Percentiles rank a stretch among this genome's conserved stretches.
phyloP scores from a whole-genome alignment of 2,113 vertebrate species.

The Calyptomena viridis region DNA sequence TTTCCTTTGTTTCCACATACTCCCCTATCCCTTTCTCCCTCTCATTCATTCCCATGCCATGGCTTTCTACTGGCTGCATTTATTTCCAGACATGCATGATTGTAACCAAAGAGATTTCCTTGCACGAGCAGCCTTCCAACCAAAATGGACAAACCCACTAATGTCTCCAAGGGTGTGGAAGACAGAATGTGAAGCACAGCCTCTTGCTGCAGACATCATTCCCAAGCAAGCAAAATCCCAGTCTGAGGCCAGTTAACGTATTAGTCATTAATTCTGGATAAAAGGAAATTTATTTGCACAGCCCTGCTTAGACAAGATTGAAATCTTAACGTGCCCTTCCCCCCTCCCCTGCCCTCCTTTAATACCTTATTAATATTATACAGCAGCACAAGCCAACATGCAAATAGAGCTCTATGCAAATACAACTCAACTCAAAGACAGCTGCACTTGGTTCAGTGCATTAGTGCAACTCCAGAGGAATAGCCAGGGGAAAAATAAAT shows the following conservation, averaged over 20 bases:
- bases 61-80: not conserved
- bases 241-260: not conserved
- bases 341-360: conserved; percentile 13
- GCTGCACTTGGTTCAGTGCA: not conserved
- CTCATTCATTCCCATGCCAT: not conserved
- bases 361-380: conserved; percentile 60
- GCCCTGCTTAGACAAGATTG: conserved; percentile 45
- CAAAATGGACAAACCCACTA: not conserved
- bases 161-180: accelerated
- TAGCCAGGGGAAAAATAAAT: conserved; percentile 38
- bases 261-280: conserved; percentile 50
- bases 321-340: conserved; percentile 9
- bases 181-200: not conserved
- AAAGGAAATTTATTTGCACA: conserved; percentile 27
- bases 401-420: conserved; percentile 54
- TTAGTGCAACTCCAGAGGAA: conserved; percentile 17
- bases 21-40: too few relatives aligned
- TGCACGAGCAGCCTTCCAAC: not conserved
- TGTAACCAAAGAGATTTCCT: not conserved
- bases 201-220: not conserved
- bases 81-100: not conserved
- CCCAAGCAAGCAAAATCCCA: not conserved
- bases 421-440: not conserved
- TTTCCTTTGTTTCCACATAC: not conserved
- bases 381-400: conserved; percentile 18